These are phyloP conservation scores for Eonycteris spelaea DNA, from an alignment of 2,113 vertebrate species.

Conservation along the genomic window DNA sequence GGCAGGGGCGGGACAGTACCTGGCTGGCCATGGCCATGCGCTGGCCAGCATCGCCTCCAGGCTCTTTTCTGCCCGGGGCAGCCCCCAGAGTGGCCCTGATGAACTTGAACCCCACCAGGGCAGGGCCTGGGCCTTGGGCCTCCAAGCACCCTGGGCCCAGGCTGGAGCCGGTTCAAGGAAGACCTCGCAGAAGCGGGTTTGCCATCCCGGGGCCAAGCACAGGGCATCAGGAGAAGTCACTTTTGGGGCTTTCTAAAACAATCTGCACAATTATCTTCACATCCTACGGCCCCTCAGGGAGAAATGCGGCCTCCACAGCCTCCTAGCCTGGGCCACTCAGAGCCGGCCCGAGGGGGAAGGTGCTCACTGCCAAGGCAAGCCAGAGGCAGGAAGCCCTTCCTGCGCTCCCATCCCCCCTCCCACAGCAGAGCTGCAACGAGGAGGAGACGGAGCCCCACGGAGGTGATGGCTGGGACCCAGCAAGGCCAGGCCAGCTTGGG, in stretches of 20 bases:
- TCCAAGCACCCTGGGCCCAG: not conserved
- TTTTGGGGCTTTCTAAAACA: not conserved
- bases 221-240: rapidly evolving
- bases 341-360: rapidly evolving
- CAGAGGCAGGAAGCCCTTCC: rapidly evolving
- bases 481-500: not conserved
- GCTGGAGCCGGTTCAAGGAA: rapidly evolving
- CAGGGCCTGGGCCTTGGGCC: not conserved
- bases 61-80: not conserved
- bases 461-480: not conserved
- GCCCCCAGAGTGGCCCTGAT: not conserved
- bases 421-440: rapidly evolving
- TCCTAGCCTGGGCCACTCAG: not conserved
- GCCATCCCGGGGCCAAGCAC: rapidly evolving
- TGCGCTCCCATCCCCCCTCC: no score
- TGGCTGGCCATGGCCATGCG: not conserved
- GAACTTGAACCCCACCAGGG: not conserved
- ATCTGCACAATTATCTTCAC: not conserved
- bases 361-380: not conserved
- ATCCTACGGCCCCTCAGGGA: not conserved
- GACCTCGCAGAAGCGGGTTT: rapidly evolving
- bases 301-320: not conserved
- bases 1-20: not conserved
- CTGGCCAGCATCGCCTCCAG: not conserved
- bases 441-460: no score